phyloP scores from a whole-genome alignment of 2,888 invertebrate species.

The Neoascia interrupta region DNA sequence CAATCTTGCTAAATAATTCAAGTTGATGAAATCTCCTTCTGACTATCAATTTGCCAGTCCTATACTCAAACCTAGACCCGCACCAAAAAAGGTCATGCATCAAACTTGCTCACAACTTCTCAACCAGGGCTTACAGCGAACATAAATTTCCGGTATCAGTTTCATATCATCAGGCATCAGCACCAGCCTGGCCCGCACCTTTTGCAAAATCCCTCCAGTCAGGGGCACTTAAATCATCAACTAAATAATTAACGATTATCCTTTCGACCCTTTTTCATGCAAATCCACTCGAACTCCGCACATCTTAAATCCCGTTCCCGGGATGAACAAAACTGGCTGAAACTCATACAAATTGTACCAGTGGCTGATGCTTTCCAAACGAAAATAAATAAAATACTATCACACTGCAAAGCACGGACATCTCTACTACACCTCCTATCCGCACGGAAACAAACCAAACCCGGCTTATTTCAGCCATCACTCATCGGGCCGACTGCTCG shows the following conservation, averaged over 20 bases:
- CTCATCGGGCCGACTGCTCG: conserved; percentile 57
- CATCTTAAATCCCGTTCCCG: conserved; percentile 34
- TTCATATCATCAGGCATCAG: too few species aligned
- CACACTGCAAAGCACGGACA: conserved; percentile 30
- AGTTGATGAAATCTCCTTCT: too few species aligned
- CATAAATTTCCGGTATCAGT: conserved; percentile 33
- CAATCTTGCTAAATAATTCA: too few species aligned
- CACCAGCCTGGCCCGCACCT: background rate
- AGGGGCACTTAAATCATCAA: conserved; percentile 60
- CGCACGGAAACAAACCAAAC: background rate
- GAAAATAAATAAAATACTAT: conserved; percentile 56
- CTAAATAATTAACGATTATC: conserved; percentile 65
- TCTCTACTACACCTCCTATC: conserved; percentile 18
- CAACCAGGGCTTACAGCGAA: too few species aligned
- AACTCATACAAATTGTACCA: conserved; percentile 34
- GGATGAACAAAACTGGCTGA: too few species aligned
- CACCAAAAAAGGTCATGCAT: background rate
- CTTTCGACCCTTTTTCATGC: conserved; percentile 58
- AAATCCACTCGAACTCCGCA: conserved; percentile 45
- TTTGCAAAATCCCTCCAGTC: conserved; percentile 46
- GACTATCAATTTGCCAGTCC: too few species aligned
- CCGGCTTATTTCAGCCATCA: conserved; percentile 62
- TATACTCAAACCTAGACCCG: too few species aligned
- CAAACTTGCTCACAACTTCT: background rate
- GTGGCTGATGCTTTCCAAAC: conserved; percentile 15